Evolutionary conservation across 2,113 vertebrate genomes (phyloP).

Genomic region (Struthio camelus): DNA sequence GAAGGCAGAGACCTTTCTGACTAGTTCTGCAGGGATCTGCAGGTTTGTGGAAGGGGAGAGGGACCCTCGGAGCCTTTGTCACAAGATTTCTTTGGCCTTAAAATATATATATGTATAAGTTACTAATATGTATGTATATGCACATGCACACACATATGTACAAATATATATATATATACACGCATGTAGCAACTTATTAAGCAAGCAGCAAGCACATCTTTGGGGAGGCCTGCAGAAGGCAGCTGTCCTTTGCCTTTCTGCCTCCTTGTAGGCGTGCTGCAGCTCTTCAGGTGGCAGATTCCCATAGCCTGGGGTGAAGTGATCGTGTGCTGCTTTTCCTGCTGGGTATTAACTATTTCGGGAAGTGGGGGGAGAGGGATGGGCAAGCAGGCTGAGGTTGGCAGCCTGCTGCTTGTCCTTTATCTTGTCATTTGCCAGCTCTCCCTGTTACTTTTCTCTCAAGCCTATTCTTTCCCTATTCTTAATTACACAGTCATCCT

Average conservation of each 20-base stretch:
- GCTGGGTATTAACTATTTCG: neutral
- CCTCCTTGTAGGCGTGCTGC: neutral
- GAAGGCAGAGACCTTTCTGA: neutral
- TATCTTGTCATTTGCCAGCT: neutral
- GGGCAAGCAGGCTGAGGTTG: neutral
- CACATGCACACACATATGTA: too few relatives aligned
- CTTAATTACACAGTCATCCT: neutral
- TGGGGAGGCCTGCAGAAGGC: neutral
- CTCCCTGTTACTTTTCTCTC: neutral
- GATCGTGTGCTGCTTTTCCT: neutral
- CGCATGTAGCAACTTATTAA: too few relatives aligned
- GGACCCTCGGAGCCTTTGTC: neutral
- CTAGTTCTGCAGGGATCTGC: neutral
- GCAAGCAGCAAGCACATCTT: too few relatives aligned
- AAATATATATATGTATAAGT: neutral
- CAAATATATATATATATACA: neutral
- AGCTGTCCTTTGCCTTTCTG: neutral
- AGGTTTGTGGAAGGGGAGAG: neutral
- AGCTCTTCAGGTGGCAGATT: too few relatives aligned
- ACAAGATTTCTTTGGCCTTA: neutral
- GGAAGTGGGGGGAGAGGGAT: neutral
- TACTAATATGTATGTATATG: too few relatives aligned
- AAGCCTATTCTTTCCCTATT: neutral
- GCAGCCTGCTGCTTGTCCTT: neutral
- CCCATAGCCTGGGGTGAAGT: rapidly evolving